Percentiles rank a stretch among this genome's conserved stretches.
Conservation (phyloP, 2,113 vertebrate genomes). For the Notechis scutatus region DNA sequence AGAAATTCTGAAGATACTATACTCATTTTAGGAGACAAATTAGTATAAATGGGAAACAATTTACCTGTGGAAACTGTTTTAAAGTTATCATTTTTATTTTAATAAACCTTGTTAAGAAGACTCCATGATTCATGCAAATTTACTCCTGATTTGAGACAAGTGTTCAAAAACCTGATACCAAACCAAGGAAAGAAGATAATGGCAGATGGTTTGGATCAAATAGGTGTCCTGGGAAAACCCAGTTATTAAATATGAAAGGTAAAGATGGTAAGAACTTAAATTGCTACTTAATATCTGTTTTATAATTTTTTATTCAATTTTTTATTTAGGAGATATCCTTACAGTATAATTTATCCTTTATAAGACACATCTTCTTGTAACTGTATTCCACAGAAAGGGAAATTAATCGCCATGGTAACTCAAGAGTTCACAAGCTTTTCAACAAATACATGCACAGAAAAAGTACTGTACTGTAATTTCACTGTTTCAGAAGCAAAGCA, state of each 20-base stretch:
- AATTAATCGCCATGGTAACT: conserved; percentile 17
- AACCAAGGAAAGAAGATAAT: background rate
- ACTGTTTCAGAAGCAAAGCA: background rate
- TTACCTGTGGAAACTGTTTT: background rate
- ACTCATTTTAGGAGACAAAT: background rate
- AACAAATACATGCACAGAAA: background rate
- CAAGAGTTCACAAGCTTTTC: background rate
- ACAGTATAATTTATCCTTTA: background rate
- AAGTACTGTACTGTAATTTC: background rate
- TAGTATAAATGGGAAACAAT: background rate
- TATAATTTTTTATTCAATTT: background rate
- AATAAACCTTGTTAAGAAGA: background rate
- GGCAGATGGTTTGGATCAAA: background rate
- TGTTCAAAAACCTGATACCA: background rate
- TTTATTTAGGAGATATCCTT: background rate
- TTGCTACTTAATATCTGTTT: background rate
- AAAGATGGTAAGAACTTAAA: background rate
- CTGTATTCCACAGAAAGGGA: background rate
- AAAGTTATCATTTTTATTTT: background rate
- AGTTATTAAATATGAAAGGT: background rate
- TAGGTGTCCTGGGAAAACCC: background rate
- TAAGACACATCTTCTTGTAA: background rate
- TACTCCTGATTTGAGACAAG: background rate
- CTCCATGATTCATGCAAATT: background rate
- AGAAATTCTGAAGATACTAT: background rate